Conservation (phyloP, 2,113 vertebrate genomes). For the Todiramphus chloris region DNA sequence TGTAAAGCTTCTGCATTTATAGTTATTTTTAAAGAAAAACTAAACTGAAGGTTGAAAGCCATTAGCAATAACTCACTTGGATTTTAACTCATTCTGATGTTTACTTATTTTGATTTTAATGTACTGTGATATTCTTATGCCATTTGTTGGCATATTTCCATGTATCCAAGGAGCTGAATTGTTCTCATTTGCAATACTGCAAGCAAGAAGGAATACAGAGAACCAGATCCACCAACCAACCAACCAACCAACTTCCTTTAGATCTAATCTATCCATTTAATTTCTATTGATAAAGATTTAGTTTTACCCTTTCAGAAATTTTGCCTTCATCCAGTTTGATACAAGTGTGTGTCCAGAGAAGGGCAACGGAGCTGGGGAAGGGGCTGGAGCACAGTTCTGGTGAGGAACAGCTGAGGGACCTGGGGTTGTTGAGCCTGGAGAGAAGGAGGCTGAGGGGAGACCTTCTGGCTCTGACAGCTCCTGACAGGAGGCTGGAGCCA, state of each 20-base stretch:
- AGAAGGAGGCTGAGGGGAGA: neutral
- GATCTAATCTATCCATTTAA: neutral
- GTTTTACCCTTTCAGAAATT: neutral
- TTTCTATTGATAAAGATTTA: neutral
- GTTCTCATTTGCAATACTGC: constrained; percentile 14
- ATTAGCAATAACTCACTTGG: constrained; percentile 47
- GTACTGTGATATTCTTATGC: constrained; percentile 66
- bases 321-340: neutral
- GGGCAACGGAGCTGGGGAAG: neutral
- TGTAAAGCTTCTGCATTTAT: constrained; percentile 34
- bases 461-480: neutral
- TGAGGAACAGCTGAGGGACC: neutral
- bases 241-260: neutral
- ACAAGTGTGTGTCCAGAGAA: neutral
- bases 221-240: neutral
- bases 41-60: constrained; percentile 34
- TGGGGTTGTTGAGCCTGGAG: neutral
- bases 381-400: neutral
- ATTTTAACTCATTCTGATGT: constrained; percentile 68
- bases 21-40: constrained; percentile 68
- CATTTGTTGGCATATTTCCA: constrained; percentile 37
- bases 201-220: neutral
- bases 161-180: neutral
- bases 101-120: constrained; percentile 73
- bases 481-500: neutral